phyloP scores from a whole-genome alignment of 2,797 vertebrate species.

The Urosaurus nigricauda region DNA sequence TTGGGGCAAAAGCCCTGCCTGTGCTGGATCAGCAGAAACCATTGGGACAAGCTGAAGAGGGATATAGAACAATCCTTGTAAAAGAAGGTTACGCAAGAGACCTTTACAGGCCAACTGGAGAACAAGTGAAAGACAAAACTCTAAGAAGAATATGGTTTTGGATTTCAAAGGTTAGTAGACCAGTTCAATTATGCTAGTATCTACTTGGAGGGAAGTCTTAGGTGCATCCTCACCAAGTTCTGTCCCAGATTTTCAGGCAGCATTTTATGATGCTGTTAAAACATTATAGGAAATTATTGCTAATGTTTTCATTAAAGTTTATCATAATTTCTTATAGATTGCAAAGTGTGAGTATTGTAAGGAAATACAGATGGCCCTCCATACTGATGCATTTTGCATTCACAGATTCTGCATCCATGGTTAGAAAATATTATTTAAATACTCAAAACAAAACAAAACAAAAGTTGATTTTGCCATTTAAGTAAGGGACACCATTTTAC shows the following conservation, averaged over 20 bases:
- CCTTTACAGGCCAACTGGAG: background rate
- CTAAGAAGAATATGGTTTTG: background rate
- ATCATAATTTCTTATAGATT: constrained; percentile 35
- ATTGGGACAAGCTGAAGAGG: background rate
- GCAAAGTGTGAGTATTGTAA: constrained; percentile 13
- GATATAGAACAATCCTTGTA: background rate
- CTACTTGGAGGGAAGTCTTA: background rate
- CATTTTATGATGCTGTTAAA: background rate
- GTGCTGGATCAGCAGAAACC: background rate
- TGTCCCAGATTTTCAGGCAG: background rate
- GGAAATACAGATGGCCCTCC: constrained; percentile 21
- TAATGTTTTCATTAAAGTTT: constrained; percentile 41
- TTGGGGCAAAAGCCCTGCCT: background rate
- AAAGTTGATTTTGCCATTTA: too few species aligned
- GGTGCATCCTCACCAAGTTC: too few species aligned
- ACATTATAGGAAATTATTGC: background rate
- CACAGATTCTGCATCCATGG: too few species aligned
- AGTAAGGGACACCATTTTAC: too few species aligned
- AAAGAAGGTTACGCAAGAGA: background rate
- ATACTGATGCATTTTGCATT: too few species aligned
- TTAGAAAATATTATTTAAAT: too few species aligned
- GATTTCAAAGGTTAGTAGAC: background rate
- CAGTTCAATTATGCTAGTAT: background rate
- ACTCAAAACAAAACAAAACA: too few species aligned
- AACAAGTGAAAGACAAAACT: background rate